These are phyloP conservation scores for Chaetogeoica ovagalla DNA, from an alignment of 2,888 invertebrate genomes.

Conservation along the genomic window DNA sequence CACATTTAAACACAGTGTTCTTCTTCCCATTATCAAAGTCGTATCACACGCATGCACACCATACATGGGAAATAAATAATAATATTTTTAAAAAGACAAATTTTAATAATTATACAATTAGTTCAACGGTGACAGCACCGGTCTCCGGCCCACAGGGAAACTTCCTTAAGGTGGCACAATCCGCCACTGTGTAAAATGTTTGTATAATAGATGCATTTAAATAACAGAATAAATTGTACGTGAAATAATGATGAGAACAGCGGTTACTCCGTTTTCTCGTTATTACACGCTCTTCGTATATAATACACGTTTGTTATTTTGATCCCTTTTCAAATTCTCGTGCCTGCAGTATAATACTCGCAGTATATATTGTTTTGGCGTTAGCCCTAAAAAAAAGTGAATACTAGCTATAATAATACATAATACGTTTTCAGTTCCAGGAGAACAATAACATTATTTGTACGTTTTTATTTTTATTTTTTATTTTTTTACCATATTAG, in stretches of 20 bases:
- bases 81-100: too few species aligned
- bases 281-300: neutral
- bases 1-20: too few species aligned
- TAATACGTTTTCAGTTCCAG: neutral
- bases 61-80: too few species aligned
- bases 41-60: too few species aligned
- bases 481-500: neutral
- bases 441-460: neutral
- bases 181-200: neutral
- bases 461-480: neutral
- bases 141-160: too few species aligned
- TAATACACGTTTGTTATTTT: neutral
- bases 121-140: too few species aligned
- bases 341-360: too few species aligned
- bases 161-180: too few species aligned
- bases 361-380: too few species aligned
- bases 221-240: neutral
- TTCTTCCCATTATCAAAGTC: too few species aligned
- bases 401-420: neutral
- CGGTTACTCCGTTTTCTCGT: neutral
- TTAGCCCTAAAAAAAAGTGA: neutral
- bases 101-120: too few species aligned
- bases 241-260: neutral
- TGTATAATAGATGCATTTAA: neutral
- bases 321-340: neutral